Base-by-base conservation (phyloP, 2,888 invertebrate species). In the Heliconius aoede region DNA sequence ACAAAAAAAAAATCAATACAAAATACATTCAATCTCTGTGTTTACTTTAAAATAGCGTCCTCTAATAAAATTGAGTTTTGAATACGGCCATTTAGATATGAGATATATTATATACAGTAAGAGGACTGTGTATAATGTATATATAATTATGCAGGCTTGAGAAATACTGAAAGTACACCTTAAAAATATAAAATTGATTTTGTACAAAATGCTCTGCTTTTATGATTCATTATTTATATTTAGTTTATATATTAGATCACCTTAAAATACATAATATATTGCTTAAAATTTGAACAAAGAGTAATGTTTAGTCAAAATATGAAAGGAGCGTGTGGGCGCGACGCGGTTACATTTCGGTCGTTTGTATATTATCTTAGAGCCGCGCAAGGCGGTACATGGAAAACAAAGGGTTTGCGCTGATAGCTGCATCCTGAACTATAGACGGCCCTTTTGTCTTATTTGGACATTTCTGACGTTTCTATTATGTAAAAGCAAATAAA, bases 341-440 rank as follows among this genome's bases (percentile, higher is more conserved):
- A 81, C 83, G 88, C 85, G 90, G 92, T 89, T 90, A 92, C 92
- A 91, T 91, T 91, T 91, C 81, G 88, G 91, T 89, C 84, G 81
- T 80, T 85, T 92, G 93, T 92, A 91, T 93, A 92, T 93, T 93
- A 91, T 91, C 85, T 87, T 91, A 91, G 86, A 86, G 88, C 89
- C 87, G 86, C 89, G 87, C 85, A 86, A 84, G 87, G 88, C 85
- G 83, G 82, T 84, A 86, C 86, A 86, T 87, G 78, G 88, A 90
- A 87, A 92, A 92, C 89, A 92, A 90, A 90, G 91, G 90, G 90
- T 81, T 83, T 76, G 72, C 78, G 72, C 83, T 86, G 90, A 90
- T 87, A 88, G 88, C 84, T 86, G 88, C 87, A 90, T 91, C 90
- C 91, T 87, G 90, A 81, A 83, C 67, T 72, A 68, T 76, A 76